phyloP scores from a whole-genome alignment of 2,888 invertebrate species.

The Scaptomyza reducta region DNA sequence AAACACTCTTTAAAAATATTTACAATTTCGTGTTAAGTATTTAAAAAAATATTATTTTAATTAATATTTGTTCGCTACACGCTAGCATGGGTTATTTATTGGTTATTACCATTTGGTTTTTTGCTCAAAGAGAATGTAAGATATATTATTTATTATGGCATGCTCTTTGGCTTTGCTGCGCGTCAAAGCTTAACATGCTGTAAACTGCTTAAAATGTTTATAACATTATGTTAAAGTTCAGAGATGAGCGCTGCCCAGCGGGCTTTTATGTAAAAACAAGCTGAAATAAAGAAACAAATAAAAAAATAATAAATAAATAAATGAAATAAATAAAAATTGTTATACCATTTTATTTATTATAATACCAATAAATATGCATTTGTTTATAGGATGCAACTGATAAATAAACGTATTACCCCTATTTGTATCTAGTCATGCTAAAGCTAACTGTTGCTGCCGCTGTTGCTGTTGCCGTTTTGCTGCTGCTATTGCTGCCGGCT shows the following conservation, averaged over 20 bases:
- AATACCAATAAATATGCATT: background rate
- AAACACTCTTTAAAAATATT: background rate
- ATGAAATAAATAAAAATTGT: background rate
- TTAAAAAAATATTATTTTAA: too few relatives aligned
- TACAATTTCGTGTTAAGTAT: background rate
- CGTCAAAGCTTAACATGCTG: constrained; percentile 31
- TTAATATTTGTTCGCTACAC: too few relatives aligned
- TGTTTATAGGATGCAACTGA: background rate
- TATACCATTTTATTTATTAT: background rate
- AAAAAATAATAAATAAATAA: background rate
- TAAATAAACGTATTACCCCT: background rate
- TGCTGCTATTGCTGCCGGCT: constrained; percentile 28
- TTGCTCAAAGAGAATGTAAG: too few relatives aligned
- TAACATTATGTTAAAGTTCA: constrained; percentile 28
- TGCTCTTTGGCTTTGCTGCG: constrained; percentile 19
- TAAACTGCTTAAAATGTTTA: constrained; percentile 4
- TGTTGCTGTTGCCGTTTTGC: constrained; percentile 18
- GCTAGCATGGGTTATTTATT: background rate
- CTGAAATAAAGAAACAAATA: background rate
- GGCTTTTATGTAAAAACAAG: constrained; percentile 15
- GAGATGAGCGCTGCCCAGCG: constrained; percentile 26
- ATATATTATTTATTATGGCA: too few relatives aligned
- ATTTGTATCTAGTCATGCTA: constrained; percentile 2
- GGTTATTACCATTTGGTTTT: constrained; percentile 6
- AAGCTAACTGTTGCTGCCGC: constrained; percentile 46